These are phyloP conservation scores for Busseola fusca DNA, from an alignment of 2,888 invertebrate species.

Conservation along the genomic window DNA sequence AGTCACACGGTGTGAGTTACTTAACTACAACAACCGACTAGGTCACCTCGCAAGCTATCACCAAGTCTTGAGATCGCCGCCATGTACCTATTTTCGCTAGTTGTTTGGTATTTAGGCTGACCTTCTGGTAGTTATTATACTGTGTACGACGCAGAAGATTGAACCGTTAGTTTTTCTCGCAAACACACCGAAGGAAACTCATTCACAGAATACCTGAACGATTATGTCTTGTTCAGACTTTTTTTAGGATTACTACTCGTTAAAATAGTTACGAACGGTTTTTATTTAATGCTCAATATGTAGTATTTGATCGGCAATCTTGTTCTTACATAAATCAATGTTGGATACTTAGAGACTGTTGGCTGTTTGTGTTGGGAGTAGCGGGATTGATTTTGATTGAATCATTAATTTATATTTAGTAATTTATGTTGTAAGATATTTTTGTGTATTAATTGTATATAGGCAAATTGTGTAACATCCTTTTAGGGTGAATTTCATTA, in stretches of 20 bases:
- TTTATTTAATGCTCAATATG: constrained; percentile 52
- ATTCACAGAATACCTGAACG: constrained; percentile 56
- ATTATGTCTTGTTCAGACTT: constrained; percentile 60
- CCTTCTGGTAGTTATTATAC: neutral
- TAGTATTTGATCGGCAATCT: constrained; percentile 53
- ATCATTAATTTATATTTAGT: neutral
- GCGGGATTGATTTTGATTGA: neutral
- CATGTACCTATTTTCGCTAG: neutral
- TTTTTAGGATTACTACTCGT: constrained; percentile 58
- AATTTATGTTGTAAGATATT: neutral
- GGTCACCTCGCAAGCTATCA: neutral
- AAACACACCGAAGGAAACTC: constrained; percentile 54
- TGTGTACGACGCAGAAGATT: constrained; percentile 15
- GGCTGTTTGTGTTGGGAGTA: neutral
- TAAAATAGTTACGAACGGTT: constrained; percentile 57
- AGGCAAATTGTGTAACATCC: neutral
- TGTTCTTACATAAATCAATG: constrained; percentile 52
- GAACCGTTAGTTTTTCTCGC: constrained; percentile 62
- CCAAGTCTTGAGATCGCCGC: neutral
- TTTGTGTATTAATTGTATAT: neutral
- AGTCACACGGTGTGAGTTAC: neutral
- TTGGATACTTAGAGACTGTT: constrained; percentile 33
- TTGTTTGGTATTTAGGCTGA: neutral
- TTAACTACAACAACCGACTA: neutral
- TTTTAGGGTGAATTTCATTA: neutral